Conservation (phyloP, 2,888 invertebrate species). For the Cryptocephalus primarius region DNA sequence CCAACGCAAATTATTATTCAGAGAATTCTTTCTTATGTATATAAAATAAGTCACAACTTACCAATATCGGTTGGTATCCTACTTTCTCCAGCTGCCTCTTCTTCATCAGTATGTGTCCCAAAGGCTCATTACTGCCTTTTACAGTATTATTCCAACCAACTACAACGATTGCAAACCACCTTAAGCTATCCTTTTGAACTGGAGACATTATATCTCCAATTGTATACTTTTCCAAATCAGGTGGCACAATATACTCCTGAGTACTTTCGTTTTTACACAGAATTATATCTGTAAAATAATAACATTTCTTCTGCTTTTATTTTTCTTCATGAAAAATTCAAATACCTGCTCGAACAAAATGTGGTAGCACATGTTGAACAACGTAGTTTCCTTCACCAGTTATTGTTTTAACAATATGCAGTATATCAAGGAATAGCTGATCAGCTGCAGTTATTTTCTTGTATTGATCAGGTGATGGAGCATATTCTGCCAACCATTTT, state of each 20-base stretch:
- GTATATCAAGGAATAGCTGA: slow-evolving; percentile 46
- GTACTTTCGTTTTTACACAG: slow-evolving; percentile 38
- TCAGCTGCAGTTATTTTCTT: slow-evolving; percentile 47
- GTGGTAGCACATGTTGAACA: slow-evolving; percentile 54
- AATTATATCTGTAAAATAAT: slow-evolving; percentile 25
- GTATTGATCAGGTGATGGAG: slow-evolving; percentile 41
- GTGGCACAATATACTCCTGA: slow-evolving; percentile 39
- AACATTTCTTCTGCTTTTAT: too few relatives aligned
- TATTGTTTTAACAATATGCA: slow-evolving; percentile 34
- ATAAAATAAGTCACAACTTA: slow-evolving; percentile 26
- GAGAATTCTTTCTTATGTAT: too few relatives aligned
- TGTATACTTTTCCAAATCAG: slow-evolving; percentile 39
- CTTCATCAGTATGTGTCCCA: slow-evolving; percentile 52
- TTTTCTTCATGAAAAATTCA: not conserved
- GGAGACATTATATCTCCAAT: slow-evolving; percentile 39
- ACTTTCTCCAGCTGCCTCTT: slow-evolving; percentile 50
- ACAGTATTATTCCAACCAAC: slow-evolving; percentile 52
- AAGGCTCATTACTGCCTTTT: slow-evolving; percentile 38
- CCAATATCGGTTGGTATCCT: slow-evolving; percentile 48
- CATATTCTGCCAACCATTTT: slow-evolving; percentile 49
- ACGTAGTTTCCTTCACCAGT: slow-evolving; percentile 28
- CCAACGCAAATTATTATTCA: too few relatives aligned
- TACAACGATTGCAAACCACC: slow-evolving; percentile 48
- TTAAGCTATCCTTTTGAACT: slow-evolving; percentile 17
- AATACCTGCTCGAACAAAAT: slow-evolving; percentile 51